These are phyloP conservation scores for Odontothrips loti DNA, from an alignment of 2,888 invertebrate species.

Conservation along the genomic window DNA sequence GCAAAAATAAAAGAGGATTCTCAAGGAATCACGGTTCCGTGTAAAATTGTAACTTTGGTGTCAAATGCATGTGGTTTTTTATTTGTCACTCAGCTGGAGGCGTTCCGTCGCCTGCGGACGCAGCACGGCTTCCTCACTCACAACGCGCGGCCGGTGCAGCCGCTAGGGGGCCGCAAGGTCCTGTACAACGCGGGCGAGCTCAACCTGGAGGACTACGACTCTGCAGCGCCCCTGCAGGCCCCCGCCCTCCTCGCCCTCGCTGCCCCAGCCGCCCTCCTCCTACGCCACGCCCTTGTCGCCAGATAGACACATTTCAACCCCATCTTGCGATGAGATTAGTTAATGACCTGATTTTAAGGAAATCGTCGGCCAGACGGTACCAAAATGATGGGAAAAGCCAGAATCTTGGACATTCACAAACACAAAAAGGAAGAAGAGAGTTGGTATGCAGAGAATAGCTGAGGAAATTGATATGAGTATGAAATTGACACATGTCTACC, in stretches of 20 bases:
- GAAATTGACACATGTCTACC: no score
- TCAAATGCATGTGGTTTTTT: constrained; percentile 24
- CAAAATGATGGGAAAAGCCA: no score
- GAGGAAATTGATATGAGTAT: no score
- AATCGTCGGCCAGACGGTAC: no score
- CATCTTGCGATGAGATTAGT: no score
- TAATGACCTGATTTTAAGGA: no score
- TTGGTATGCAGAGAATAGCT: no score
- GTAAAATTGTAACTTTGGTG: no score
- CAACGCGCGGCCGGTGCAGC: constrained; percentile 79
- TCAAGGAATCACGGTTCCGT: no score
- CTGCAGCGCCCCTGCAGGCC: background rate
- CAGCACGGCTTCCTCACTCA: constrained; percentile 65
- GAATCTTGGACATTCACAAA: no score
- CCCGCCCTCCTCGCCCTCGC: background rate
- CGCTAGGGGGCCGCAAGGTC: constrained; percentile 64
- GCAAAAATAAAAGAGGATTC: no score
- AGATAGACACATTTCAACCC: background rate
- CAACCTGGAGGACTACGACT: constrained; percentile 5
- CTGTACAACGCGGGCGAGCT: constrained; percentile 53
- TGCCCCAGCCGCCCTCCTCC: background rate
- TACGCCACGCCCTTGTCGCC: background rate
- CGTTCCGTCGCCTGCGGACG: constrained; percentile 64
- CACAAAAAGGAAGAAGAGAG: no score
- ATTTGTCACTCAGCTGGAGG: constrained; percentile 66